These are phyloP conservation scores for Oryzias melastigma DNA, from an alignment of 2,113 vertebrate species.

Conservation along the genomic window DNA sequence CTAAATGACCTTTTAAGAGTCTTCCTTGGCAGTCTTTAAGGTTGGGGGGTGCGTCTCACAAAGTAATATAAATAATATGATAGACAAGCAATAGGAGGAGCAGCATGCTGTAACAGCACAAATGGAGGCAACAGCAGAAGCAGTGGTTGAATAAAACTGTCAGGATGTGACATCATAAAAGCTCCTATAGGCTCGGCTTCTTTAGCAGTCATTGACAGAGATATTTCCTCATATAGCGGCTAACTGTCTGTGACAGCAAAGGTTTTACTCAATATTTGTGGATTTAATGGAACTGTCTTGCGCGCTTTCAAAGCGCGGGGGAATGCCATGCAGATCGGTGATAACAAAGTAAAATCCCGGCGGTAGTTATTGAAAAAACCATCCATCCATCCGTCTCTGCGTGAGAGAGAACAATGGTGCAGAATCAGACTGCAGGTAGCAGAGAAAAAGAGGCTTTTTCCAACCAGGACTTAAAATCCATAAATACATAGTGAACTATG, in stretches of 20 bases:
- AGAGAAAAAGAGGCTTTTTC: neutral
- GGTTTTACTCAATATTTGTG: conserved; percentile 18
- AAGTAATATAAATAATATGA: conserved; percentile 3
- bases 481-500: neutral
- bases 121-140: conserved; percentile 2
- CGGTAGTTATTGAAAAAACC: neutral
- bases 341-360: neutral
- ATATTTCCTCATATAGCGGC: conserved; percentile 13
- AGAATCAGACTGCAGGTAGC: neutral
- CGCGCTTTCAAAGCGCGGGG: conserved; percentile 5
- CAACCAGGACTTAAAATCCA: neutral
- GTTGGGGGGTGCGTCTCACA: conserved; percentile 29
- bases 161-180: conserved; percentile 39
- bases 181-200: neutral
- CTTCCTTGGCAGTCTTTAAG: conserved; percentile 32
- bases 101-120: conserved; percentile 9
- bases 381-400: neutral
- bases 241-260: conserved; percentile 20
- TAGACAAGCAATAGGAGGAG: conserved; percentile 5
- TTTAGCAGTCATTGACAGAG: conserved; percentile 15
- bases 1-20: conserved; percentile 51
- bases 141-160: conserved; percentile 28
- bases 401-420: conserved; percentile 4
- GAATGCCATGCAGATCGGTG: neutral
- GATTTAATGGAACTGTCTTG: conserved; percentile 24